Evolutionary conservation across 2,888 invertebrate genomes (phyloP), one percentile per base, ranked within the genome.

Genomic region (Agelastica alni): DNA sequence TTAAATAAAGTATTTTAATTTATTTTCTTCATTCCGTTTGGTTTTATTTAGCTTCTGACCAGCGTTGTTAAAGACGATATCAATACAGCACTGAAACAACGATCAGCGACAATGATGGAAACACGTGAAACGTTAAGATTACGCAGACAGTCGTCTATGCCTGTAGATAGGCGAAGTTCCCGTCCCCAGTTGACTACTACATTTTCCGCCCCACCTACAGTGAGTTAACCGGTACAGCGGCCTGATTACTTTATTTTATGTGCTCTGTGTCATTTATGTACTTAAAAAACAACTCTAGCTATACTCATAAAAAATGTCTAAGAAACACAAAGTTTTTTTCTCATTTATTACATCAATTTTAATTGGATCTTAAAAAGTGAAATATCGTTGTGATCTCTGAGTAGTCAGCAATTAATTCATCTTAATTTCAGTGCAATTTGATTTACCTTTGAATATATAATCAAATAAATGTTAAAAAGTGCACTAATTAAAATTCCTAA

Each of bases 21-120:
- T n/a, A n/a, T n/a, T n/a, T 26, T 9, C 26, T 26, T 26, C 26
- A 26, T 18, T 39, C 20, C 20, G 18, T 17, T 39, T 39, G 37
- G 37, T 39, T 26, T 26, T 26, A 26, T 71, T 58, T 83, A 91
- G 89, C 82, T 91, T 76, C 82, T 91, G 81, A 85, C 85, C 75
- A 83, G 86, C 72, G 85, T 85, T 66, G 80, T 91, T 81, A 89
- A 88, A 84, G 88, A 87, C 70, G 87, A 89, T 78, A 80, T 89
- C 77, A 77, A 78, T 65, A 78, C 77, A 64, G 80, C 80, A 53
- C 75, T 82, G 70, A 64, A 67, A 46, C 67, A 69, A 36, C 63
- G 61, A 59, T 63, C 68, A 12, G 60, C 63, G 36, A 59, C 58
- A 9, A 34, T 42, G 28, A 12, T 41, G 30, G 41, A 20, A n/a